Base-by-base conservation (phyloP, 2,113 vertebrate species). In the Varanus salvator region DNA sequence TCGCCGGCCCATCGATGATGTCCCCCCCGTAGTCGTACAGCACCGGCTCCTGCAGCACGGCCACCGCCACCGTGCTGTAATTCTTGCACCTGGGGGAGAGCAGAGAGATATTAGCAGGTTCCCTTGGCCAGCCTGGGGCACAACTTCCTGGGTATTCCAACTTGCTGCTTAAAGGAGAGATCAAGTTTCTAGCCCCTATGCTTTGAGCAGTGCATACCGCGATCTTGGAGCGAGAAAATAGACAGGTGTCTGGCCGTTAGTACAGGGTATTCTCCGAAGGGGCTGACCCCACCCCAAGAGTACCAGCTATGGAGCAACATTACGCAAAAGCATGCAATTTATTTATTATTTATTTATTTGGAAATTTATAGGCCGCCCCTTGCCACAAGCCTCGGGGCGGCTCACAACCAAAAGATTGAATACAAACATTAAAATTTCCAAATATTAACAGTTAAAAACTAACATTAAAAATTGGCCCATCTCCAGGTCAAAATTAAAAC, bases 11-110 rank as follows among this genome's bases (percentile, higher is more conserved):
- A n/a, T 99, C 98, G 0, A 99, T 98, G 81, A 98, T 93, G 15
- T 97, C 97, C 72, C 97, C 97, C 0, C 98, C 98, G 0, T 97
- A 99, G 72, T 98, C 98, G 0, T 98, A 98, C 0, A 98, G 97
- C 90, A 98, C 95, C 0, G 98, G 98, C 48, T 98, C 97, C 89
- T 87, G 96, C 31, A 97, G 90, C 87, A 98, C 98, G 0, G 99
- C 98, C 1, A 98, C 52, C 0, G 98, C 98, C 76, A 98, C 77
- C 15, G 96, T 97, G 91, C 98, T 98, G 44, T 98, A 99, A 3
- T 89, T 95, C 95, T 97, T 98, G 93, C 98, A 99, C 97, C 99
- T 99, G 0, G 31, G 52, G 52, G 12, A 6, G 44, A 81, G 88
- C 57, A 29, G 0, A 0, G 6, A 31, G 14, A 44, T 6, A 38